Evolutionary conservation across 2,888 invertebrate species (phyloP), one percentile per base, ranked within the genome.

Genomic region (Altica lythri): DNA sequence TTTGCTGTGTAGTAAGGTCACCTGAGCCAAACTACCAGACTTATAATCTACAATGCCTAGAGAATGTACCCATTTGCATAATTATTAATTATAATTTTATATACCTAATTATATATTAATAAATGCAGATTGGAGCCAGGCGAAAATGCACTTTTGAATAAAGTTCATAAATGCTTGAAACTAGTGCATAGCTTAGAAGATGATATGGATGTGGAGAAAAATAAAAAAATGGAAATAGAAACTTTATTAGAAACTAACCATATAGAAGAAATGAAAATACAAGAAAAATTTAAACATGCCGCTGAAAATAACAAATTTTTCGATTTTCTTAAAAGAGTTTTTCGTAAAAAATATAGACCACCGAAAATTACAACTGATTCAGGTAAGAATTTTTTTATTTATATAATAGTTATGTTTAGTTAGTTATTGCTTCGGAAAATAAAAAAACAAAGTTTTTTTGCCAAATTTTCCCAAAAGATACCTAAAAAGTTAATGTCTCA

Each of bases 261-360:
- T 17, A 77, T 80, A 2, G 77, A 80, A 53, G 80, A 82, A 10
- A 74, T 72, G 35, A 74, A 75, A 1, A 70, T 83, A 8, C 80
- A 83, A 42, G 67, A 76, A 1, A 79, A 80, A 44, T 90, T 88
- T 68, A 78, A 81, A 48, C 60, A 64, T 10, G 78, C 74, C 18
- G 80, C 85, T 0, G 81, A 79, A 32, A 86, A 89, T 47, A 88
- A 88, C 68, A 90, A 89, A 71, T 93, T 89, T 72, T 83, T 82
- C 4, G 86, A 88, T 65, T 93, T 92, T 69, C 74, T 95, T 32
- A 81, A 83, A 13, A 84, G 86, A 67, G 91, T 95, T 49, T 94
- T 88, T 68, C 89, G 86, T 69, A 94, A 91, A 71, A 91, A 89
- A 68, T 90, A 86, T 67, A 88, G 87, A 57, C 83, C 86, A 4